Base-by-base conservation (phyloP, 2,888 invertebrate genomes). In the Colostygia pectinataria region DNA sequence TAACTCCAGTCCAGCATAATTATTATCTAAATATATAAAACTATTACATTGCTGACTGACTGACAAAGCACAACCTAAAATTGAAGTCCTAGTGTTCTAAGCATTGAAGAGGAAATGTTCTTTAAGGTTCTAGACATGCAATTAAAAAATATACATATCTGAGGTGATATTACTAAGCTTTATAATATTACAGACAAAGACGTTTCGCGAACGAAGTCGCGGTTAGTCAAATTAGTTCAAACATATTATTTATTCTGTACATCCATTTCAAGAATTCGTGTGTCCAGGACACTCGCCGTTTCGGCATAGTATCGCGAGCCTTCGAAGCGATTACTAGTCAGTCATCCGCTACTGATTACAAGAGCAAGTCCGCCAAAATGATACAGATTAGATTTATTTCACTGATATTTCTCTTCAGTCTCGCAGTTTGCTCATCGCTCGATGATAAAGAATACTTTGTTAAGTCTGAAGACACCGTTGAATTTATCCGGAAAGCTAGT, bases 361-460 rank as follows among this genome's bases (percentile, higher is more conserved):
- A 9, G 18, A 23, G 10, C 25, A n/a, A 24, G 32, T 13, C 24
- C 32, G 34, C 0, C n/a, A 33, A 31, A 7, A 61, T 61, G 60
- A 10, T 39, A 33, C 34, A 39, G n/a, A 43, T 49, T 3, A 40
- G 23, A 48, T 34, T 60, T 14, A 9, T 55, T 8, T 27, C 50
- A 18, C 55, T 66, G 15, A 25, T 65, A 39, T 45, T 62, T 8
- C 41, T 64, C 7, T 59, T 55, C 28, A 53, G 47, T 46, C 48
- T 62, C n/a, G 53, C 59, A 2, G 28, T 47, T 18, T 47, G 56
- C 37, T 44, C 46, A 25, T 43, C 46, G 0, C 15, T 40, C 13
- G 55, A 62, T n/a, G 57, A 67, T 20, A 61, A 67, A 8, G 68
- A 71, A 40, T 61, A 55, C 27, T 43, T 51, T 25, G 53, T 67